A percentile compares a stretch with the other conserved stretches of the same genome.
These are phyloP conservation scores for Andrena minutula DNA, from an alignment of 2,888 invertebrate species.

Conservation along the genomic window DNA sequence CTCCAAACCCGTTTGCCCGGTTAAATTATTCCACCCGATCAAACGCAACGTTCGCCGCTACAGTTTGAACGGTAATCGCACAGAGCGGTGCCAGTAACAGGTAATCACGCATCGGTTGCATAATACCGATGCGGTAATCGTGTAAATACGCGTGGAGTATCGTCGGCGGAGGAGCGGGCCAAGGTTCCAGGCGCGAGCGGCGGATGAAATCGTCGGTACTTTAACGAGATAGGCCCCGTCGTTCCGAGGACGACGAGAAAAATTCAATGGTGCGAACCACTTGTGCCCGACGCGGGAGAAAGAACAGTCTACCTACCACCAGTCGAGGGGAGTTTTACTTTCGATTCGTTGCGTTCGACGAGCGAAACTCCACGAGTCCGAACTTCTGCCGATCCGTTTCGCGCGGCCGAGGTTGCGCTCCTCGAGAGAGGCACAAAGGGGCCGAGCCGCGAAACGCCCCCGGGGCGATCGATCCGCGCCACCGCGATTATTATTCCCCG, in stretches of 20 bases:
- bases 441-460: not conserved
- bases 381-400: constrained; percentile 27
- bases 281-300: constrained; percentile 13
- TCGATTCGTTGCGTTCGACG: constrained; percentile 34
- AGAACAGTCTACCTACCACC: constrained; percentile 8
- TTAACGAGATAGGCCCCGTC: constrained; percentile 12
- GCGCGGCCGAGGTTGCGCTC: constrained; percentile 25
- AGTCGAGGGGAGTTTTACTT: constrained; percentile 42
- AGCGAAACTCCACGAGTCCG: constrained; percentile 16
- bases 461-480: constrained; percentile 24
- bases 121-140: constrained; percentile 7
- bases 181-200: not conserved
- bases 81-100: constrained; percentile 9
- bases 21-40: constrained; percentile 23
- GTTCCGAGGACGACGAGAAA: constrained; percentile 26
- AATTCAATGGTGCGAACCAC: constrained; percentile 21
- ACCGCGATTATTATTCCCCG: constrained; percentile 39
- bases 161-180: not conserved
- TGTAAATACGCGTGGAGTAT: not conserved
- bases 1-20: constrained; percentile 7
- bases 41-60: constrained; percentile 6
- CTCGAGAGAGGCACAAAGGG: not conserved
- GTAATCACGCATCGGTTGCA: constrained; percentile 31
- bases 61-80: constrained; percentile 17
- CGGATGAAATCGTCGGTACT: constrained; percentile 1